Evolutionary conservation across 2,888 invertebrate species (phyloP), one percentile per base, ranked within the genome.

Genomic region (Acrocyrtus sp.): DNA sequence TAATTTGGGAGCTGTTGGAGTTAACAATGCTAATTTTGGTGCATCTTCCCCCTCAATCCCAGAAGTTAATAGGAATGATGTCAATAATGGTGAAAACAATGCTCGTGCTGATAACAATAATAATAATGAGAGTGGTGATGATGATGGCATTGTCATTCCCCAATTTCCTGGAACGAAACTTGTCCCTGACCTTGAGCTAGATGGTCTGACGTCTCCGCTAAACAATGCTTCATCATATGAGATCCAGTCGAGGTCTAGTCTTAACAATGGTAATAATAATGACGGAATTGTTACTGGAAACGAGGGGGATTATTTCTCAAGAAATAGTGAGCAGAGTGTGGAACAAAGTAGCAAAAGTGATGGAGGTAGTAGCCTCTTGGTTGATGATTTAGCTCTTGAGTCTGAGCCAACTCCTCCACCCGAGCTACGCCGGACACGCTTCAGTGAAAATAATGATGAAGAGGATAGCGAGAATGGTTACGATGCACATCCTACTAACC

Each of bases 241-340:
- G 10, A 39, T 10, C 41, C 41, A 12, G 41, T 39, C 12, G 12
- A 10, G 10, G n/a, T n/a, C n/a, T n/a, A n/a, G n/a, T 56, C 57
- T 56, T 17, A 24, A 57, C 50, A 57, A 24, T 56, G 22, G 51
- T 26, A 41, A 53, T 17, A 24, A 41, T 48, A 27, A 41, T 54
- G 41, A 15, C 47, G 50, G 19, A 15, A 60, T 66, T 72, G 60
- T 58, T 72, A 65, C 65, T 65, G 65, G 65, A 65, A 56, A 48
- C 24, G 65, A 65, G 29, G 45, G n/a, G n/a, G n/a, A n/a, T n/a
- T n/a, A 65, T 48, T 48, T 56, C 29, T 65, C 65, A 48, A 54
- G 48, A 47, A 65, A 48, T 48, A 48, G 39, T 27, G 56, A 65
- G 54, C 63, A 53, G 54, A 45, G 21, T 24, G 21, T 26, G 15